Evolutionary conservation across 2,888 invertebrate species (phyloP).

Genomic region (Chaetogeoica ovagalla): DNA sequence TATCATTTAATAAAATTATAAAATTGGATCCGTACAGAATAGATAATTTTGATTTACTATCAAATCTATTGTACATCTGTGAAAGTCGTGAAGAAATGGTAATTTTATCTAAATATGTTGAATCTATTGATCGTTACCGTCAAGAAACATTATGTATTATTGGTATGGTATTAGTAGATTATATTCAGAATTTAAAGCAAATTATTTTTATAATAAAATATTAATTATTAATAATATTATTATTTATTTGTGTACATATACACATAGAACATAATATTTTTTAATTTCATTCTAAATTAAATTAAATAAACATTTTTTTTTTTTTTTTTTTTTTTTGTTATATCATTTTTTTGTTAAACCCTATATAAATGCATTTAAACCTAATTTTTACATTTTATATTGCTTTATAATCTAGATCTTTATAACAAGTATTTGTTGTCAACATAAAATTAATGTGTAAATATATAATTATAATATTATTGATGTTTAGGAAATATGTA

Average conservation of each 20-base stretch:
- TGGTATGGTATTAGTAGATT: conserved; percentile 64
- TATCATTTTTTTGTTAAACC: too few relatives aligned
- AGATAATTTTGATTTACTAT: conserved; percentile 95
- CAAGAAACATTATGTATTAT: conserved; percentile 98
- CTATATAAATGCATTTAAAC: too few relatives aligned
- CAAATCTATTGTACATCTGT: conserved; percentile 92
- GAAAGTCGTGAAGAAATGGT: conserved; percentile 90
- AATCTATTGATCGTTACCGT: conserved; percentile 92
- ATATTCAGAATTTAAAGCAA: neutral
- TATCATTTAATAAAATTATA: conserved; percentile 46
- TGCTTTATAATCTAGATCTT: too few relatives aligned
- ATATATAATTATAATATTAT: neutral
- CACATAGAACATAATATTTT: neutral
- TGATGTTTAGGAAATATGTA: conserved; percentile 84
- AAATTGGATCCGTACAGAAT: conserved; percentile 88
- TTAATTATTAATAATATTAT: neutral
- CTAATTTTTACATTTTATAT: too few relatives aligned
- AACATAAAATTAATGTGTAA: neutral
- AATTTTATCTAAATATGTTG: conserved; percentile 88
- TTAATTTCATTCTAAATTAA: neutral
- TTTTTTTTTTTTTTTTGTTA: too few relatives aligned
- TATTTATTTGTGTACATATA: neutral
- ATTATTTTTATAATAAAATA: neutral
- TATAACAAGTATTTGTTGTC: too few relatives aligned
- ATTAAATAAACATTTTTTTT: neutral